A percentile compares a stretch with the other conserved stretches of the same genome.
Conservation (phyloP, 2,888 invertebrate genomes). For the Nymphalis c-album region DNA sequence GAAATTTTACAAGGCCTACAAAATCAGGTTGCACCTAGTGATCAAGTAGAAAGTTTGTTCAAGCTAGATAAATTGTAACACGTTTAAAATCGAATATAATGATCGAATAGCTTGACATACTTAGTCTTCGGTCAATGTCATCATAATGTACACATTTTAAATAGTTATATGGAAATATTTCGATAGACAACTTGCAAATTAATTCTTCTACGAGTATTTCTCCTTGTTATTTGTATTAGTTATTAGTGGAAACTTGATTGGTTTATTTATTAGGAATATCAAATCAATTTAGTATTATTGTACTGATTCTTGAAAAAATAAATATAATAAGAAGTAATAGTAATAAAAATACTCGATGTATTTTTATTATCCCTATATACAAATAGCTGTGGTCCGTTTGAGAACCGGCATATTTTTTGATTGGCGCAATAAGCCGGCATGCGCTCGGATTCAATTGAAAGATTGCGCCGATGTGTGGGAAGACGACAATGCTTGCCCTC, state of each 20-base stretch:
- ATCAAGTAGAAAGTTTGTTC: slow-evolving; percentile 36
- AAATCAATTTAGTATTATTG: too few relatives aligned
- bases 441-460: slow-evolving; percentile 75
- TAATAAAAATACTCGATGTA: slow-evolving; percentile 13
- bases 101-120: slow-evolving; percentile 22
- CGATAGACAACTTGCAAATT: too few relatives aligned
- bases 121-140: slow-evolving; percentile 11
- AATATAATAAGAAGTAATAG: background rate
- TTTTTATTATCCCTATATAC: slow-evolving; percentile 24
- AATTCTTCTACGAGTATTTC: too few relatives aligned
- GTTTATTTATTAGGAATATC: too few relatives aligned
- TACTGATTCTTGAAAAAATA: background rate
- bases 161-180: background rate
- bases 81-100: slow-evolving; percentile 27
- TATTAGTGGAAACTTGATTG: too few relatives aligned
- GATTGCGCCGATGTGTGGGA: slow-evolving; percentile 75
- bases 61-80: slow-evolving; percentile 28
- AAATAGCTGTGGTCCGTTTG: slow-evolving; percentile 41
- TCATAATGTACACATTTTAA: background rate
- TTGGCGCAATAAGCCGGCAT: slow-evolving; percentile 74
- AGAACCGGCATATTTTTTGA: slow-evolving; percentile 73
- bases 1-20: slow-evolving; percentile 61
- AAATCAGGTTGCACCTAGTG: slow-evolving; percentile 42
- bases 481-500: slow-evolving; percentile 72
- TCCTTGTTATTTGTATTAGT: too few relatives aligned